Conservation (phyloP, 2,888 invertebrate species). For the Papilio demoleus region DNA sequence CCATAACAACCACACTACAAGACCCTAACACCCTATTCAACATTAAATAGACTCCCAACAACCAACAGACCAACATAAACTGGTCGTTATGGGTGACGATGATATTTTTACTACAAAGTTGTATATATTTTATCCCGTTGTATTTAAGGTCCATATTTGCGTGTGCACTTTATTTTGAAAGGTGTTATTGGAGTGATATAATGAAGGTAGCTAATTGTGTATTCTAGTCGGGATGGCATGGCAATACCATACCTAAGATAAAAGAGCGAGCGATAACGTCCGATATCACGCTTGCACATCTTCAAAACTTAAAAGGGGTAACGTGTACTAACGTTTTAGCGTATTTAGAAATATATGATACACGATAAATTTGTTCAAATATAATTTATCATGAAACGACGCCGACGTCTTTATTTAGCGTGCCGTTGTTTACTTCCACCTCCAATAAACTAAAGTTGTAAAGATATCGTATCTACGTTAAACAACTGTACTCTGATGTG, state of each 20-base stretch:
- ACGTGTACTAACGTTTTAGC: slow-evolving; percentile 34
- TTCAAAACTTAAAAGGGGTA: slow-evolving; percentile 49
- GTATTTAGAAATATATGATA: slow-evolving; percentile 28
- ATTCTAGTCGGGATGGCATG: slow-evolving; percentile 71
- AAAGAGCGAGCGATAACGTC: slow-evolving; percentile 63
- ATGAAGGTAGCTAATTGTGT: slow-evolving; percentile 81
- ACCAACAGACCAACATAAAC: slow-evolving; percentile 52
- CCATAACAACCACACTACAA: slow-evolving; percentile 48
- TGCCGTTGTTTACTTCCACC: slow-evolving; percentile 24
- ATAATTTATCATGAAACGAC: slow-evolving; percentile 6
- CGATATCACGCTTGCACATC: slow-evolving; percentile 57
- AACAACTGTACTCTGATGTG: slow-evolving; percentile 35
- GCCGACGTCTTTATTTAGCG: slow-evolving; percentile 33
- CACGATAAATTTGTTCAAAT: slow-evolving; percentile 31
- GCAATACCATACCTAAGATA: slow-evolving; percentile 56
- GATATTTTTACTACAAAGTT: slow-evolving; percentile 47
- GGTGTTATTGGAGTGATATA: slow-evolving; percentile 82
- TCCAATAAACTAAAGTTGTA: slow-evolving; percentile 38
- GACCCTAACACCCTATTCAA: slow-evolving; percentile 64
- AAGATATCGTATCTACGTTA: slow-evolving; percentile 37
- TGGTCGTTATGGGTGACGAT: slow-evolving; percentile 56
- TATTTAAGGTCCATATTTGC: slow-evolving; percentile 47
- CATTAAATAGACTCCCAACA: slow-evolving; percentile 67
- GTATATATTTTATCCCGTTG: slow-evolving; percentile 43
- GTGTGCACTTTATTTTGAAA: slow-evolving; percentile 57